Conservation (phyloP, 2,113 vertebrate species). For the Tachysurus fulvidraco region DNA sequence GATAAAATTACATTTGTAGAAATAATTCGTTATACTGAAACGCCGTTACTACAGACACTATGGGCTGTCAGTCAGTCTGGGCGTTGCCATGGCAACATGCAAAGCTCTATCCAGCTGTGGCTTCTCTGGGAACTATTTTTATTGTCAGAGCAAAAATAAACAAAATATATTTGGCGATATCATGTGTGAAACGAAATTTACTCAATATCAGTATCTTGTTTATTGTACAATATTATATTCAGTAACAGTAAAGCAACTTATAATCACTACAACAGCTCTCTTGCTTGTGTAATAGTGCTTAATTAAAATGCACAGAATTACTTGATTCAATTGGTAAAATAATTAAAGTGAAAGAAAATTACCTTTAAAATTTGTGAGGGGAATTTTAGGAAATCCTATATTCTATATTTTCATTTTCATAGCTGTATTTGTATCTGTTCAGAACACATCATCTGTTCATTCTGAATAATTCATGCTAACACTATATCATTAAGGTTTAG, state of each 20-base stretch:
- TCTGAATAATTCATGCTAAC: neutral
- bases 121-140: slow-evolving; percentile 2
- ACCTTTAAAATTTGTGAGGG: neutral
- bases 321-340: neutral
- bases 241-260: neutral
- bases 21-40: neutral
- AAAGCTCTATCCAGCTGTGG: neutral
- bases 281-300: neutral
- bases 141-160: neutral
- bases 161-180: neutral
- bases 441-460: neutral
- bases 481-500: neutral
- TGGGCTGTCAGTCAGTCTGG: neutral
- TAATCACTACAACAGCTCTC: neutral
- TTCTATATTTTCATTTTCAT: too few relatives aligned
- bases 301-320: neutral
- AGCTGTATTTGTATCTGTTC: neutral
- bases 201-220: neutral
- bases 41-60: too few relatives aligned
- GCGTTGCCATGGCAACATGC: neutral
- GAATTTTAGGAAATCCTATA: neutral
- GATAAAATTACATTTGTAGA: neutral
- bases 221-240: neutral
- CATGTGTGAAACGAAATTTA: neutral
- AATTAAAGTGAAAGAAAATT: neutral